These are phyloP conservation scores for Philonicus albiceps DNA, from an alignment of 2,888 invertebrate genomes.

Conservation along the genomic window DNA sequence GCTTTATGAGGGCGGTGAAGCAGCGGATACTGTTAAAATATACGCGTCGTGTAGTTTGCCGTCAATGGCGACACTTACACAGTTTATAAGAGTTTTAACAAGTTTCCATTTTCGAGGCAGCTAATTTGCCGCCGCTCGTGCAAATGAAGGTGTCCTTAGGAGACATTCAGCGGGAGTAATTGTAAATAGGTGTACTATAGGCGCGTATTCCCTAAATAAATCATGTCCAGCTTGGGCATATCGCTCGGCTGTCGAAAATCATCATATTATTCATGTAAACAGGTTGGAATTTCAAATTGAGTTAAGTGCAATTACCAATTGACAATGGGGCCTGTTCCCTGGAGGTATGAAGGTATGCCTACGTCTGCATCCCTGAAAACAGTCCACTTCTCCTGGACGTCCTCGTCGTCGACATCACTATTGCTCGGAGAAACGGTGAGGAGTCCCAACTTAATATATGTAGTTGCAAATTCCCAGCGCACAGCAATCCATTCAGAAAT, in stretches of 20 bases:
- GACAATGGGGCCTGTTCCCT: constrained; percentile 8
- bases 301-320: constrained; percentile 36
- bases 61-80: neutral
- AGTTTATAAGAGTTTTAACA: neutral
- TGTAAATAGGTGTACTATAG: neutral
- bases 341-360: neutral
- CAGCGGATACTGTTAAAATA: neutral
- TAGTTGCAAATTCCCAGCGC: constrained; percentile 22
- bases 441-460: neutral
- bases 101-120: neutral
- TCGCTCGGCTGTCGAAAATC: neutral
- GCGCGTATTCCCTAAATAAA: neutral
- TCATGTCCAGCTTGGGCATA: neutral
- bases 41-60: neutral
- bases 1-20: neutral
- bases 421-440: neutral
- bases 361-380: too few species aligned
- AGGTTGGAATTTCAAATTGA: constrained; percentile 38
- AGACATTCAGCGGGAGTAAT: neutral
- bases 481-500: constrained; percentile 29
- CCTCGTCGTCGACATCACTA: neutral
- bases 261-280: constrained; percentile 36
- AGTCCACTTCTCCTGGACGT: neutral
- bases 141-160: neutral
- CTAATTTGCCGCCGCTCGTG: neutral